These are phyloP conservation scores for Poeciliopsis occidentalis DNA, from an alignment of 2,113 vertebrate genomes.

Conservation along the genomic window DNA sequence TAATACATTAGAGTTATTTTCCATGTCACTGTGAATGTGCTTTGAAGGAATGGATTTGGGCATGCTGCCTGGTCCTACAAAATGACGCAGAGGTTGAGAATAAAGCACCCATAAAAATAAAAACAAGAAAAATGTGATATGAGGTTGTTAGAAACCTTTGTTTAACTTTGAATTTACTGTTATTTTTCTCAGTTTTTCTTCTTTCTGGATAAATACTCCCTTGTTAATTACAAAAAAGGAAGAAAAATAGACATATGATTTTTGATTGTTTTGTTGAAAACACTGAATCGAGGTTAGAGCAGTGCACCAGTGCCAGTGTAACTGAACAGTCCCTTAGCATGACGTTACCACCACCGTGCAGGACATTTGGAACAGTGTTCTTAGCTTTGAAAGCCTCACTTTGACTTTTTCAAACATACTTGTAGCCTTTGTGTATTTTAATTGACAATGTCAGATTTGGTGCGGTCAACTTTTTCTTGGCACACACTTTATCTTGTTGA, in stretches of 20 bases:
- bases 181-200: too few relatives aligned
- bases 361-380: too few relatives aligned
- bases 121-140: not conserved
- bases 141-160: not conserved
- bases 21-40: slow-evolving; percentile 3
- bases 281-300: too few relatives aligned
- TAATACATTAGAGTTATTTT: slow-evolving; percentile 39
- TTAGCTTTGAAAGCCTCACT: too few relatives aligned
- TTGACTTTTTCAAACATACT: too few relatives aligned
- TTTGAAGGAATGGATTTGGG: not conserved
- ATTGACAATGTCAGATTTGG: not conserved
- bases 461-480: not conserved
- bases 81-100: not conserved
- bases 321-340: too few relatives aligned
- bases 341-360: too few relatives aligned
- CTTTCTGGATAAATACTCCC: not conserved
- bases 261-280: not conserved
- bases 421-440: not conserved
- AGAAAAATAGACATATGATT: not conserved
- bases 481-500: not conserved
- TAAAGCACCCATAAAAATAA: slow-evolving; percentile 1
- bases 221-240: not conserved
- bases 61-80: not conserved
- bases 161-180: too few relatives aligned
- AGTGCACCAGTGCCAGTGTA: too few relatives aligned